Evolutionary conservation across 2,888 invertebrate species (phyloP).

Genomic region (Thecocarcelia acutangulata): DNA sequence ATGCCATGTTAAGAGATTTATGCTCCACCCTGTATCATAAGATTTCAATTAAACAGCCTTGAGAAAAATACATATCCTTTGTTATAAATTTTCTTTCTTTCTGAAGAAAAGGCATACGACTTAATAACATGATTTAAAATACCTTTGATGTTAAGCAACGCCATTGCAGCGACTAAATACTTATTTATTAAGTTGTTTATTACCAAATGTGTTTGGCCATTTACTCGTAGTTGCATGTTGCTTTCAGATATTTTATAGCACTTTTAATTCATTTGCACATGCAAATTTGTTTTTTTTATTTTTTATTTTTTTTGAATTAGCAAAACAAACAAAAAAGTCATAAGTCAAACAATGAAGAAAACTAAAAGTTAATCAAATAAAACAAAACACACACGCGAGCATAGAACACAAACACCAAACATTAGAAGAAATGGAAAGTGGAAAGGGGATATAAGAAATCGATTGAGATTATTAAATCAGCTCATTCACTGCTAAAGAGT

Average conservation of each 20-base stretch:
- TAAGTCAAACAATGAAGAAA: background rate
- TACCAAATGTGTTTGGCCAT: background rate
- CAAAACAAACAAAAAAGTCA: background rate
- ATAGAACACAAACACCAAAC: background rate
- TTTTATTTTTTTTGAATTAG: background rate
- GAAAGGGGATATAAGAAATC: background rate
- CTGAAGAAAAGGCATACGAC: too few relatives aligned
- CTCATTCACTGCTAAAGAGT: too few relatives aligned
- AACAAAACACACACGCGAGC: too few relatives aligned
- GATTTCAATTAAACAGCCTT: too few relatives aligned
- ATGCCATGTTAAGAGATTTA: too few relatives aligned
- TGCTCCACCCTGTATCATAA: too few relatives aligned
- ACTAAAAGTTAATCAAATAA: background rate
- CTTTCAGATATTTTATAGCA: constrained; percentile 29
- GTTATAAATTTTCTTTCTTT: too few relatives aligned
- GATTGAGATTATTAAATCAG: too few relatives aligned
- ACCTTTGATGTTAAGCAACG: too few relatives aligned
- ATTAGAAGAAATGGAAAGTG: background rate
- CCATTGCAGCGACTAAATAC: too few relatives aligned
- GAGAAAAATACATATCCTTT: too few relatives aligned
- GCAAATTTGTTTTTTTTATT: constrained; percentile 25
- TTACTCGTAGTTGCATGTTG: constrained; percentile 42
- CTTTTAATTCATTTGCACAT: constrained; percentile 44
- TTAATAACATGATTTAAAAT: background rate
- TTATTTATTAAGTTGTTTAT: too few relatives aligned